phyloP scores from a whole-genome alignment of 2,888 invertebrate species.

The Atrina japonica region DNA sequence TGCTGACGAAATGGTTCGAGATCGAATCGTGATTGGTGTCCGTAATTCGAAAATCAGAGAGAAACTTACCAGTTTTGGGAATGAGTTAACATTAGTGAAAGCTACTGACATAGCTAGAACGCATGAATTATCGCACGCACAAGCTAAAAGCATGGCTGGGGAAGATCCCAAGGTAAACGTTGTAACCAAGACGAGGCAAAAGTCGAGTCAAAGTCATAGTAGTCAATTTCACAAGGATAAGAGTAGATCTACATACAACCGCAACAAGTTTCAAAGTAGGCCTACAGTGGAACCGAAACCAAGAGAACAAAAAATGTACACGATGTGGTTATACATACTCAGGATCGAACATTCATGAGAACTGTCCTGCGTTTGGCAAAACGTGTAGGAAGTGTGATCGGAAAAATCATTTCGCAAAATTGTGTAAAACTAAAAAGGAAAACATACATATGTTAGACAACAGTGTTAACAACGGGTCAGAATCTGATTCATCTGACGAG shows the following conservation, averaged over 20 bases:
- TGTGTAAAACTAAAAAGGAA: background rate
- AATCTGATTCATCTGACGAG: constrained; percentile 17
- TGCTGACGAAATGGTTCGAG: background rate
- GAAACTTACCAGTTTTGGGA: background rate
- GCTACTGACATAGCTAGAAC: background rate
- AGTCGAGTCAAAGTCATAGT: background rate
- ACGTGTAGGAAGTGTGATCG: constrained; percentile 4
- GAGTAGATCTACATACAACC: too few species aligned
- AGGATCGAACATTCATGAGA: background rate
- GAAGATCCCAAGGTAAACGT: background rate
- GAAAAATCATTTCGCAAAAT: background rate
- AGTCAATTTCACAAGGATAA: too few species aligned
- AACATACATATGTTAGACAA: background rate
- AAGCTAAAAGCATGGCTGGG: background rate
- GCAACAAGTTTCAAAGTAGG: too few species aligned
- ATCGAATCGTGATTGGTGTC: background rate
- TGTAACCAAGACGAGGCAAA: background rate
- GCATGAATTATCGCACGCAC: background rate
- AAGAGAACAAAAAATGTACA: too few species aligned
- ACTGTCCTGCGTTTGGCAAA: background rate
- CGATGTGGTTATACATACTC: constrained; percentile 17
- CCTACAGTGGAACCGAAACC: too few species aligned
- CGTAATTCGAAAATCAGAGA: background rate
- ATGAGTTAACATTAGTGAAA: background rate
- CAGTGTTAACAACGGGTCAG: background rate